These are phyloP conservation scores for Coluber constrictor DNA, from an alignment of 2,797 vertebrate species.

Conservation along the genomic window DNA sequence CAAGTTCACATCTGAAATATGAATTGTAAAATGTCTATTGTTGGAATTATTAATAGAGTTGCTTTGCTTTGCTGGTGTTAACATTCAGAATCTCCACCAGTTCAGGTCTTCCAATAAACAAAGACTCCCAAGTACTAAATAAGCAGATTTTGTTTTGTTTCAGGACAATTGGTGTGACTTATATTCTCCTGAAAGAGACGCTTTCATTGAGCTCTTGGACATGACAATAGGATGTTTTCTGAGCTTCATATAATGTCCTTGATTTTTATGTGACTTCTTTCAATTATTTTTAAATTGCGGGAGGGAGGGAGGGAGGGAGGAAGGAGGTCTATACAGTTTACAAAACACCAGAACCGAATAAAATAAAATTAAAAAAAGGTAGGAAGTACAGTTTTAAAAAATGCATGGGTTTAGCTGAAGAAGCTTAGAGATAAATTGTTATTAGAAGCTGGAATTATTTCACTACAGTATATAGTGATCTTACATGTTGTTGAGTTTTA, in stretches of 20 bases:
- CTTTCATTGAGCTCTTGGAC: not conserved
- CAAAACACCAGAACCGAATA: not conserved
- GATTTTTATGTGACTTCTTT: not conserved
- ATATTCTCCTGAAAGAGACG: not conserved
- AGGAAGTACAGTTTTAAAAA: not conserved
- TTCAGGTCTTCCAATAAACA: not conserved
- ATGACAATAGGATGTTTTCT: not conserved
- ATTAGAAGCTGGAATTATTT: not conserved
- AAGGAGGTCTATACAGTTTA: not conserved
- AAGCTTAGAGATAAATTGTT: not conserved
- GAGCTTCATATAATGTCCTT: not conserved
- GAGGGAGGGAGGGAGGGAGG: not conserved
- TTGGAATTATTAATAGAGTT: not conserved
- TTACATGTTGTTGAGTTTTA: conserved; percentile 11
- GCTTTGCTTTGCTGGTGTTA: not conserved
- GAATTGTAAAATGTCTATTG: not conserved
- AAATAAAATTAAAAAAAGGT: not conserved
- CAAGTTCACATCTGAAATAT: not conserved
- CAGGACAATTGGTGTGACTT: not conserved
- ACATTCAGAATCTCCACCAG: not conserved
- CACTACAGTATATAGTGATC: not conserved
- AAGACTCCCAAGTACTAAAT: not conserved
- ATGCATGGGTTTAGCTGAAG: conserved; percentile 8
- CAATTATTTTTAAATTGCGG: not conserved
- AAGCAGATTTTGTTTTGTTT: not conserved